Percentiles rank a stretch among this genome's conserved stretches.
These are phyloP conservation scores for Pyrocephalus nanus DNA, from an alignment of 2,797 vertebrate genomes.

Conservation along the genomic window DNA sequence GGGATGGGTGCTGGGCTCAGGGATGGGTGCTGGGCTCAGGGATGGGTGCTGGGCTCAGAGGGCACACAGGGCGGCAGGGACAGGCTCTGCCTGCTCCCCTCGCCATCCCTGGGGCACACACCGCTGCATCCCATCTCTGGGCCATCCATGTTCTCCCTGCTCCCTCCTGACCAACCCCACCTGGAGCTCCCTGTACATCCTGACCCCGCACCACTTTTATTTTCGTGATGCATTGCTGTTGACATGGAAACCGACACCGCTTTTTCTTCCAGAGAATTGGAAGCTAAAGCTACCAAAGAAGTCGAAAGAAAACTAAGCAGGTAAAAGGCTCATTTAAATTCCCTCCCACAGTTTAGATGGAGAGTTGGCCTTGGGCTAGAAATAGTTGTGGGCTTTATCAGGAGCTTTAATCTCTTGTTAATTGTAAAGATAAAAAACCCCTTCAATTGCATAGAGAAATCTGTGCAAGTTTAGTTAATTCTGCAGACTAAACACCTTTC, in stretches of 20 bases:
- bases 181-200: not conserved
- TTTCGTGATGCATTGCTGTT: conserved; percentile 26
- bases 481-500: not conserved
- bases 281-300: conserved; percentile 99
- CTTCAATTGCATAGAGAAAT: not conserved
- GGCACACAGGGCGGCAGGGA: not conserved
- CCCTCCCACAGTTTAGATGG: not conserved
- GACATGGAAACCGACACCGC: conserved; percentile 45
- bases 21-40: not conserved
- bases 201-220: not conserved
- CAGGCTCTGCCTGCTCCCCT: not conserved
- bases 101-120: not conserved
- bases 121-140: rapidly evolving
- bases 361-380: conserved; percentile 19
- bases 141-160: not conserved
- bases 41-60: not conserved
- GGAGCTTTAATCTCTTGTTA: conserved; percentile 26
- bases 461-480: not conserved
- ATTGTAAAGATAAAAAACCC: not conserved
- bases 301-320: conserved; percentile 91
- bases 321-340: conserved; percentile 75
- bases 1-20: not conserved
- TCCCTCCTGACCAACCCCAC: not conserved
- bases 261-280: conserved; percentile 88
- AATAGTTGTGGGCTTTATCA: not conserved